A percentile compares a stretch with the other conserved stretches of the same genome.
phyloP scores from a whole-genome alignment of 2,113 vertebrate species.

The Rhea americana region DNA sequence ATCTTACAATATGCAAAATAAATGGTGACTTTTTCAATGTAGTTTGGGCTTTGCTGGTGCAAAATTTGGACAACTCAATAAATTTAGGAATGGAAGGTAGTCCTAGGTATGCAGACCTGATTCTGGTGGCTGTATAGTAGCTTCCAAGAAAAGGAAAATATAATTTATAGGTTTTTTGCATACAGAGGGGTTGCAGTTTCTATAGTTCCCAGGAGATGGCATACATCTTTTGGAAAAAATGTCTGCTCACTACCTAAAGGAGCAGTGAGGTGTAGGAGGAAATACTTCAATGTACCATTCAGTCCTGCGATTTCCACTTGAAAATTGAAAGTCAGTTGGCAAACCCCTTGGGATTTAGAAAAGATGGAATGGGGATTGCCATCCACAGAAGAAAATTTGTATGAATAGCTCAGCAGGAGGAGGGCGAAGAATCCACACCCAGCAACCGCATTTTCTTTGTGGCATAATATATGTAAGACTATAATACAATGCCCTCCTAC shows the following conservation, averaged over 20 bases:
- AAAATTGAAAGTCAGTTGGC: slow-evolving; percentile 20
- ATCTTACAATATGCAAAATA: accelerated
- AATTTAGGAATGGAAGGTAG: background rate
- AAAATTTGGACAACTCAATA: background rate
- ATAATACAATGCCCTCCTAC: slow-evolving; percentile 69
- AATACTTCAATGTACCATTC: background rate
- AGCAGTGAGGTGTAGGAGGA: slow-evolving; percentile 9
- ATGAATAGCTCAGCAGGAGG: slow-evolving; percentile 36
- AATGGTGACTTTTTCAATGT: accelerated
- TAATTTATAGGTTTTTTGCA: background rate
- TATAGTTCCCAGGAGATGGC: slow-evolving; percentile 60
- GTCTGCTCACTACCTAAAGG: background rate
- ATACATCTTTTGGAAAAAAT: slow-evolving; percentile 51
- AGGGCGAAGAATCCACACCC: slow-evolving; percentile 52
- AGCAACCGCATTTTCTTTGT: slow-evolving; percentile 60
- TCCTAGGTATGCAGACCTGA: background rate
- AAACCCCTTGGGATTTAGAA: slow-evolving; percentile 7
- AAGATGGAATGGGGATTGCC: background rate
- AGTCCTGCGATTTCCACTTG: slow-evolving; percentile 29
- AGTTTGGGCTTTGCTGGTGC: background rate
- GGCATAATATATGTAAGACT: slow-evolving; percentile 66
- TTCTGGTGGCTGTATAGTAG: background rate
- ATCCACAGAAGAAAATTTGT: background rate
- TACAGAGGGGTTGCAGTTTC: slow-evolving; percentile 28
- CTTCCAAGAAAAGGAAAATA: background rate